A percentile compares a stretch with the other conserved stretches of the same genome.
Evolutionary conservation across 2,113 vertebrate species (phyloP).

Genomic region (Syngnathoides biaculeatus): DNA sequence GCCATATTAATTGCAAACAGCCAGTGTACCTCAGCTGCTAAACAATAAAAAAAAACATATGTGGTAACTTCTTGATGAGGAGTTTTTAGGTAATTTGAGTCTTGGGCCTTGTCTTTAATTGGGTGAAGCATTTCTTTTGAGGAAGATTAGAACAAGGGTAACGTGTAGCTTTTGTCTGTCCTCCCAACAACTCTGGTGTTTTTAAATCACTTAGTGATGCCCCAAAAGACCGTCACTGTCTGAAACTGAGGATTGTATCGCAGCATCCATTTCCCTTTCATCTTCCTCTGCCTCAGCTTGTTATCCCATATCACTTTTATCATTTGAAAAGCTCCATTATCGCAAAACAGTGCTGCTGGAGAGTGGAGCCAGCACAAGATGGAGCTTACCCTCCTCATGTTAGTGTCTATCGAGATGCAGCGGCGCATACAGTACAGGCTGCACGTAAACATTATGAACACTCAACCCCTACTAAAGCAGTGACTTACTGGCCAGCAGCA

Average conservation of each 20-base stretch:
- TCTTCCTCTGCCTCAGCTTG: slow-evolving; percentile 41
- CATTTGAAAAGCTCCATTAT: slow-evolving; percentile 35
- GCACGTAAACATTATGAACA: slow-evolving; percentile 3
- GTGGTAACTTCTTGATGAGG: neutral
- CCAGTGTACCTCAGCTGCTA: neutral
- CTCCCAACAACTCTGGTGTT: slow-evolving; percentile 36
- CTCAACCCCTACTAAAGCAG: slow-evolving; percentile 8
- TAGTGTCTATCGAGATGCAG: slow-evolving; percentile 11
- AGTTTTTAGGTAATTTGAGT: slow-evolving; percentile 1
- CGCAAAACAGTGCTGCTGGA: slow-evolving; percentile 14
- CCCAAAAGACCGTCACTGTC: slow-evolving; percentile 47
- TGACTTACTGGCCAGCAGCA: slow-evolving; percentile 28
- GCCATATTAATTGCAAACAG: neutral
- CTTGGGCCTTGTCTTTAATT: slow-evolving; percentile 9
- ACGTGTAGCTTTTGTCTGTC: slow-evolving; percentile 26
- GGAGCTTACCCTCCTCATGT: slow-evolving; percentile 7
- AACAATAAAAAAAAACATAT: neutral
- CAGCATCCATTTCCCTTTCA: slow-evolving; percentile 39
- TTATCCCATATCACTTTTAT: slow-evolving; percentile 48
- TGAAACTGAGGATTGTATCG: slow-evolving; percentile 41
- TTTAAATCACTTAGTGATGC: slow-evolving; percentile 50
- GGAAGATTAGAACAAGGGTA: slow-evolving; percentile 18
- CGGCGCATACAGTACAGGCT: slow-evolving; percentile 1
- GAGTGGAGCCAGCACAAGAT: slow-evolving; percentile 15
- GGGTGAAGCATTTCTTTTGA: slow-evolving; percentile 13